Conservation (phyloP, 2,113 vertebrate species). For the Zapus hudsonius region DNA sequence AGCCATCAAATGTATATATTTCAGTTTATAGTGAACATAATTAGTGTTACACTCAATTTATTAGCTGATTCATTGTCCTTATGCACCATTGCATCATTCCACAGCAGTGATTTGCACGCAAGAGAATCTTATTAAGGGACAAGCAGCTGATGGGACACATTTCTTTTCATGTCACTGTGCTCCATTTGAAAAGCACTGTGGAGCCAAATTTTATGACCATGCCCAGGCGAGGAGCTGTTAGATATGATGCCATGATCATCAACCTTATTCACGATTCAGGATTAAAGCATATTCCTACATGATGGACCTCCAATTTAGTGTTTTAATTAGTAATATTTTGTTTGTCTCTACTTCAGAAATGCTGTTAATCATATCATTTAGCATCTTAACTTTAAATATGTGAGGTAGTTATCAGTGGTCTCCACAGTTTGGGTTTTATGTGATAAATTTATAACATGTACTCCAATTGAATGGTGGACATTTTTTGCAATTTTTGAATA, state of each 20-base stretch:
- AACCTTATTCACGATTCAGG: not conserved
- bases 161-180: conserved; percentile 59
- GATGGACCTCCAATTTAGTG: not conserved
- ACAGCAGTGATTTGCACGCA: conserved; percentile 73
- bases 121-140: conserved; percentile 73
- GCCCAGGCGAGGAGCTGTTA: not conserved
- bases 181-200: conserved; percentile 73
- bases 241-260: not conserved
- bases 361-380: not conserved
- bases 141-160: conserved; percentile 61
- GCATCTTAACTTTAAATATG: conserved; percentile 15
- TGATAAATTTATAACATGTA: not conserved
- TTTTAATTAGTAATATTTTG: not conserved
- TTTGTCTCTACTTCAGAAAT: conserved; percentile 33
- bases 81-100: conserved; percentile 80
- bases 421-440: not conserved
- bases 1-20: conserved; percentile 84
- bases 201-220: conserved; percentile 31
- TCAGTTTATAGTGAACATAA: conserved; percentile 84
- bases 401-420: not conserved
- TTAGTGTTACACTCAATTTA: conserved; percentile 85
- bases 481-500: conserved; percentile 58
- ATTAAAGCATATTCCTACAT: not conserved
- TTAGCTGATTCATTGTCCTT: conserved; percentile 83
- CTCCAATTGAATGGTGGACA: too few relatives aligned